These are phyloP conservation scores for Periparus ater DNA, from an alignment of 2,797 vertebrate genomes.

Conservation along the genomic window DNA sequence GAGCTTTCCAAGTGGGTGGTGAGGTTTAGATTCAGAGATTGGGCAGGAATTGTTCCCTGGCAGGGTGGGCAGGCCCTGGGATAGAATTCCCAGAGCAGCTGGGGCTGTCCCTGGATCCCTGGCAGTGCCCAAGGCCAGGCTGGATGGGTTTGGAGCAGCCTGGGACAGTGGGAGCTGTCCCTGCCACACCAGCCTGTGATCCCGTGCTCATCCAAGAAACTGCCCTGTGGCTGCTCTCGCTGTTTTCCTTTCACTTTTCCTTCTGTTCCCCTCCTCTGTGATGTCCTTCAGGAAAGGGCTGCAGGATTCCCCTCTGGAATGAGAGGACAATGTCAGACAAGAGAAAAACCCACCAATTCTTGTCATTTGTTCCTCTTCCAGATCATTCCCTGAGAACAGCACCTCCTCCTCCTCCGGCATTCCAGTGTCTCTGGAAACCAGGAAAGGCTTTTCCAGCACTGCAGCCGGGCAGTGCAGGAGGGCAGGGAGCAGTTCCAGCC, in stretches of 20 bases:
- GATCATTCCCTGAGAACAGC: background rate
- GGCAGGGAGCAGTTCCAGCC: background rate
- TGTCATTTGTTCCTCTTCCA: background rate
- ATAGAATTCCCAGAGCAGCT: background rate
- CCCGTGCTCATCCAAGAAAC: background rate
- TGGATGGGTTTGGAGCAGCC: no score
- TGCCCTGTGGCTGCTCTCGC: background rate
- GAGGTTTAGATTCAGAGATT: background rate
- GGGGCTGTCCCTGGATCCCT: background rate
- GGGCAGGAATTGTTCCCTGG: background rate
- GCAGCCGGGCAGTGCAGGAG: background rate
- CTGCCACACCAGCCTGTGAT: background rate
- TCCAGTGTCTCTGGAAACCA: background rate
- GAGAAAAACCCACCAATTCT: background rate
- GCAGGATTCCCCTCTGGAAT: background rate
- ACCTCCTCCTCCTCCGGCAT: background rate
- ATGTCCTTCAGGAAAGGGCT: background rate
- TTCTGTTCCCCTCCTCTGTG: background rate
- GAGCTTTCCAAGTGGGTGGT: constrained; percentile 15
- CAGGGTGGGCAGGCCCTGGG: background rate
- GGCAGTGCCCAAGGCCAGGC: background rate
- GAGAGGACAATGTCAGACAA: background rate
- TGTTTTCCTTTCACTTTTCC: background rate
- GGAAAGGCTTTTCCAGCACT: background rate
- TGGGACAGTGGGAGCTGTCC: background rate